phyloP scores from a whole-genome alignment of 2,888 invertebrate genomes.

The Aphidoletes aphidimyza region DNA sequence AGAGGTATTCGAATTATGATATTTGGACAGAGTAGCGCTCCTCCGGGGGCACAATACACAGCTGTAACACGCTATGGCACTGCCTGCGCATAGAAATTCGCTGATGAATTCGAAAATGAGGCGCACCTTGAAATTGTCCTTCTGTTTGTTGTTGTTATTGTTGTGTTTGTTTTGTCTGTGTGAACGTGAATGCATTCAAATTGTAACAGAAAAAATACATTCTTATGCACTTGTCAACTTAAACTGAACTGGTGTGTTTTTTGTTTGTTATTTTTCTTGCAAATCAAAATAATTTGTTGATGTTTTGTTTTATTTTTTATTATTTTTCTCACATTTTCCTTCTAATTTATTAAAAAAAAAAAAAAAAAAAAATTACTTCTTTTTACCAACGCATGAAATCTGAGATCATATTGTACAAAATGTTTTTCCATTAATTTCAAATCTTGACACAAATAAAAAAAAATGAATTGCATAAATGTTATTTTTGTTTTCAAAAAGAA shows the following conservation, averaged over 20 bases:
- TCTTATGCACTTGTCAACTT: background rate
- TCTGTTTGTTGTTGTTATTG: no score
- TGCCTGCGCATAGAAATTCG: no score
- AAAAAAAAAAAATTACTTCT: background rate
- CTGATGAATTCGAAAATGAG: no score
- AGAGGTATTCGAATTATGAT: no score
- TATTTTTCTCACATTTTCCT: background rate
- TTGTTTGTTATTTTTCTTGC: background rate
- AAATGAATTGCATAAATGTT: constrained; percentile 27
- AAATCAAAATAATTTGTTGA: constrained; percentile 8
- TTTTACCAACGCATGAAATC: constrained; percentile 32
- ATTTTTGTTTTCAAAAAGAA: no score
- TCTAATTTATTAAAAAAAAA: constrained; percentile 1
- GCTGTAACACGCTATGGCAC: no score
- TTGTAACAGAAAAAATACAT: background rate
- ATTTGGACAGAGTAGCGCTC: no score
- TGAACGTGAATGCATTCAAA: no score
- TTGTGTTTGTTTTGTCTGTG: no score
- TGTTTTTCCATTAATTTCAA: background rate
- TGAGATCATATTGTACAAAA: constrained; percentile 50
- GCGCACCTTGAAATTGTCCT: no score
- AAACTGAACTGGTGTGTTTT: background rate
- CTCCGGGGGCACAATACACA: no score
- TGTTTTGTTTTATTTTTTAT: background rate
- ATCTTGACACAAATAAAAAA: background rate